Percentiles rank a stretch among this genome's conserved stretches.
These are phyloP conservation scores for Paratrypauchen microcephalus DNA, from an alignment of 2,797 vertebrate genomes.

Conservation along the genomic window DNA sequence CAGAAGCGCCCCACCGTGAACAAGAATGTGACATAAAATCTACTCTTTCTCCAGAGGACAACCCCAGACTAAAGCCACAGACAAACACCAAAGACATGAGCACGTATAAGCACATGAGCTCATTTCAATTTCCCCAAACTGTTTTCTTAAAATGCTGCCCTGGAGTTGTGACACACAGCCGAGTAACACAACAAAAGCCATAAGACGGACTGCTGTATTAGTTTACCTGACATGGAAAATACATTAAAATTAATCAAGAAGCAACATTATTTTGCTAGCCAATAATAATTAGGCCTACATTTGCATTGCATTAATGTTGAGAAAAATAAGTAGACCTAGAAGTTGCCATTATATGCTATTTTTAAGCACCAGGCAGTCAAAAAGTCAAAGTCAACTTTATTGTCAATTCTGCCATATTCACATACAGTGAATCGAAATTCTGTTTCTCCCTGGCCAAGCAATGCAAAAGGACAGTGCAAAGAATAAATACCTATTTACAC, in stretches of 20 bases:
- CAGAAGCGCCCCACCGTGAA: slow-evolving; percentile 40
- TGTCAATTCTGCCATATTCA: too few relatives aligned
- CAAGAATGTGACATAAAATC: slow-evolving; percentile 49
- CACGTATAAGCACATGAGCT: not conserved
- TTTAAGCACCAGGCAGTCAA: not conserved
- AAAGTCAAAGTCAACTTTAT: too few relatives aligned
- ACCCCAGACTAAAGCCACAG: slow-evolving; percentile 7
- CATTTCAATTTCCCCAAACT: not conserved
- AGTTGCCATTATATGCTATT: not conserved
- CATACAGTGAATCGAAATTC: too few relatives aligned
- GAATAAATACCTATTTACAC: too few relatives aligned
- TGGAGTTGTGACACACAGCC: not conserved
- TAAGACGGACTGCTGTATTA: not conserved
- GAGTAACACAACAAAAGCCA: not conserved
- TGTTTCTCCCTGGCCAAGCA: too few relatives aligned
- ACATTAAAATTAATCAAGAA: slow-evolving; percentile 10
- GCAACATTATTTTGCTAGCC: not conserved
- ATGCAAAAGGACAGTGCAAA: too few relatives aligned
- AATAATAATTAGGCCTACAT: not conserved
- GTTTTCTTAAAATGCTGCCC: not conserved
- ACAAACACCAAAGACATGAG: slow-evolving; percentile 1
- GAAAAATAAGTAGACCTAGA: not conserved
- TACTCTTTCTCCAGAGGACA: slow-evolving; percentile 47
- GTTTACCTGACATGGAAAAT: slow-evolving; percentile 7
- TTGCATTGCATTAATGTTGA: not conserved